Evolutionary conservation across 2,113 vertebrate genomes (phyloP).

Genomic region (Cricetomys ansorgei): DNA sequence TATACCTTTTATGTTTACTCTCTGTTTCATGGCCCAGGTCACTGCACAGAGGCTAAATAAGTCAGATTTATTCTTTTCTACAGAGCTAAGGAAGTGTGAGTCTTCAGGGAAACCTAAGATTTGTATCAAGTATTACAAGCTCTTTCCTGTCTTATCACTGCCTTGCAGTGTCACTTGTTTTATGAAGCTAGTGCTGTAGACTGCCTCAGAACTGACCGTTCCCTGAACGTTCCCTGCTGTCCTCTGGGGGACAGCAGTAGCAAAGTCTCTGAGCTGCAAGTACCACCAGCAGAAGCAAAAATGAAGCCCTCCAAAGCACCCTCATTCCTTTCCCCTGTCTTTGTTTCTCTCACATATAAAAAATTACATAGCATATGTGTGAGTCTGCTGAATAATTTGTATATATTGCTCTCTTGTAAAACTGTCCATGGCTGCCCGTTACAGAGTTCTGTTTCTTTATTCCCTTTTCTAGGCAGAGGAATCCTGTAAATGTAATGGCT

Average conservation of each 20-base stretch:
- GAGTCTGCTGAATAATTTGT: neutral
- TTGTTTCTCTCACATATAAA: neutral
- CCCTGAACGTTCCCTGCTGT: too few relatives aligned
- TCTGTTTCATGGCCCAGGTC: neutral
- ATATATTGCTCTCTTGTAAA: neutral
- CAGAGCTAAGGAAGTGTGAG: neutral
- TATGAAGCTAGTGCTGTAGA: neutral
- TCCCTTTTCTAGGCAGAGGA: slow-evolving; percentile 93
- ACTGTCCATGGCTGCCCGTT: neutral
- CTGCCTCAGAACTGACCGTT: neutral
- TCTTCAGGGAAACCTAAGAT: neutral
- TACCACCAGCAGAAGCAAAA: neutral
- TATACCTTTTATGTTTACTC: neutral
- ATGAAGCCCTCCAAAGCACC: neutral
- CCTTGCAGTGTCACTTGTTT: neutral
- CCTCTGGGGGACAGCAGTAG: neutral
- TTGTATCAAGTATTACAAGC: neutral
- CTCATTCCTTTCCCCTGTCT: neutral
- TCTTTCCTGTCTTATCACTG: neutral
- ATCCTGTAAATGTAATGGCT: slow-evolving; percentile 98
- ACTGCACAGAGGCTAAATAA: neutral
- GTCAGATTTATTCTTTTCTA: neutral
- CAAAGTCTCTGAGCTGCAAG: neutral
- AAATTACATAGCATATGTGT: neutral
- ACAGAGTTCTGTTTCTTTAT: neutral